Conservation (phyloP, 2,113 vertebrate species). For the Loxodonta africana region DNA sequence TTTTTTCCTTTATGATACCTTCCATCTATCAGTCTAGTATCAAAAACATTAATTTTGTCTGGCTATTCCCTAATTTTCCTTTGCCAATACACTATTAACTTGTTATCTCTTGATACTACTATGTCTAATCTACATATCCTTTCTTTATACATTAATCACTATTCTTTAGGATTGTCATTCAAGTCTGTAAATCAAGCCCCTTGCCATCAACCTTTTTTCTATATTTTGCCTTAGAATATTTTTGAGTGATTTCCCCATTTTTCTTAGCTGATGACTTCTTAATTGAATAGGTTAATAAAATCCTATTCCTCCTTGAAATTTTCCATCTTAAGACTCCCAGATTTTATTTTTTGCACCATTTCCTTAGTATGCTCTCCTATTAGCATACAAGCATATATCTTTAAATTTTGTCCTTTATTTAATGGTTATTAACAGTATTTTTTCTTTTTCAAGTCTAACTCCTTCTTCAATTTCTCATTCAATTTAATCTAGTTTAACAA, state of each 20-base stretch:
- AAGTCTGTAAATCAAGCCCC: conserved; percentile 29
- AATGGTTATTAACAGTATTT: neutral
- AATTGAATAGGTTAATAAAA: conserved; percentile 51
- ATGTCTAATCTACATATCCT: conserved; percentile 2
- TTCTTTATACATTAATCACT: neutral
- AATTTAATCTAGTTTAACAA: conserved; percentile 12
- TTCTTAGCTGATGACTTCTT: conserved; percentile 44
- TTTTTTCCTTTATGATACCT: conserved; percentile 41
- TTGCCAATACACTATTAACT: conserved; percentile 5
- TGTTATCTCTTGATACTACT: neutral
- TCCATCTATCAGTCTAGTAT: conserved; percentile 36
- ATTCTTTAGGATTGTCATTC: conserved; percentile 20
- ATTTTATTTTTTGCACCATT: neutral
- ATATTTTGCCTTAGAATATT: conserved; percentile 1
- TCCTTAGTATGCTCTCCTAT: neutral
- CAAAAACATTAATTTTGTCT: conserved; percentile 60
- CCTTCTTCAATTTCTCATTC: conserved; percentile 30
- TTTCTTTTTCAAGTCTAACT: conserved; percentile 12
- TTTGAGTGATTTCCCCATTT: conserved; percentile 10
- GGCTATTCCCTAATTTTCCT: conserved; percentile 6
- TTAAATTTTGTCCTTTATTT: conserved; percentile 11
- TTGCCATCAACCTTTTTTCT: neutral
- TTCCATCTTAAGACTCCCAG: neutral
- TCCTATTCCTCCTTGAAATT: neutral
- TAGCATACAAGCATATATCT: neutral